Evolutionary conservation across 1,140 invertebrate species (phyloP).

Genomic region (Contarinia nasturtii): DNA sequence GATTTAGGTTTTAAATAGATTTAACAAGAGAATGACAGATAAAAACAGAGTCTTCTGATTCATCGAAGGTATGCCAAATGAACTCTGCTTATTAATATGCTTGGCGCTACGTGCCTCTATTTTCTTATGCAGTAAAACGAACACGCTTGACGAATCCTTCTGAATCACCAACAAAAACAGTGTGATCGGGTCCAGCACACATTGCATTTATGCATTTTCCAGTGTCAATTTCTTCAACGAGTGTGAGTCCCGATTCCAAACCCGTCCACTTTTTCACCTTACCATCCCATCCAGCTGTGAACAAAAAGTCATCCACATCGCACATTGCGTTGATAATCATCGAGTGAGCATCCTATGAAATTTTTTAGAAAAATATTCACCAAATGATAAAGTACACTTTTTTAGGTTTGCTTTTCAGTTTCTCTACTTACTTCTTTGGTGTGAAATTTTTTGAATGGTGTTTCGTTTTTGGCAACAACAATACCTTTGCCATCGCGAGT

Average conservation of each 20-base stretch:
- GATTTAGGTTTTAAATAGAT: no score
- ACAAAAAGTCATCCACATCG: conserved; percentile 9
- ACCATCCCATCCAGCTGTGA: conserved; percentile 19
- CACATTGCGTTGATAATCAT: conserved; percentile 18
- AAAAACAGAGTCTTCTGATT: no score
- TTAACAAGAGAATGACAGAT: no score
- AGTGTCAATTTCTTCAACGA: conserved; percentile 14
- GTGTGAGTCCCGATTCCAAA: conserved; percentile 8
- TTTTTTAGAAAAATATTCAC: no score
- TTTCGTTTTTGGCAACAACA: conserved; percentile 12
- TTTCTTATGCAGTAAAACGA: background rate
- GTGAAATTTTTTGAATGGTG: conserved; percentile 13
- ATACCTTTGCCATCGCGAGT: conserved; percentile 20
- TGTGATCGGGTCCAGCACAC: conserved; percentile 11
- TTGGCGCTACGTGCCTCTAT: no score
- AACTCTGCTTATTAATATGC: no score
- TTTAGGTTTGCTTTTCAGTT: background rate
- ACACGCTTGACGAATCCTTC: conserved; percentile 15
- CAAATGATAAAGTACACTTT: no score
- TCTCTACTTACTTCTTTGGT: conserved; percentile 4
- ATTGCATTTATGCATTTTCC: conserved; percentile 15
- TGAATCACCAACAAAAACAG: conserved; percentile 14
- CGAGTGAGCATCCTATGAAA: conserved; percentile 15
- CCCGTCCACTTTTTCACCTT: conserved; percentile 19
- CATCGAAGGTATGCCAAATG: no score